Evolutionary conservation across 2,888 invertebrate species (phyloP), one percentile per base, ranked within the genome.

Genomic region (Lysandra coridon): DNA sequence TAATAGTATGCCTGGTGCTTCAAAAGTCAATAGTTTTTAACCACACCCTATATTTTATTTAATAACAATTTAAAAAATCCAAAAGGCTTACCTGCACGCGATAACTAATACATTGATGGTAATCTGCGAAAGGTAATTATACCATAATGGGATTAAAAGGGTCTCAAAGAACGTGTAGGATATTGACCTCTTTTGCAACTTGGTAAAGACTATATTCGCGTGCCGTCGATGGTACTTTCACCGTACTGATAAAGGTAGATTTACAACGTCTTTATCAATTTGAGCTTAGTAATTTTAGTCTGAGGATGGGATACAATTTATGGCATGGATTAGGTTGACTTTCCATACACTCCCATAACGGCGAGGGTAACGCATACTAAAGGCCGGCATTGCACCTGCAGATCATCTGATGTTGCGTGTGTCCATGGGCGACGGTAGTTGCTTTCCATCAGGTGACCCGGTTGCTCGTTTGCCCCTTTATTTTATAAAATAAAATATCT

Each of bases 171-270:
- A 14, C 40, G 2, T 40, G n/a, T 4, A 30, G 5, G 33, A 74
- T n/a, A n/a, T n/a, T 33, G 57, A 57, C 57, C 37, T 53, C 33
- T 53, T 37, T 33, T 57, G 53, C 76, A 33, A 53, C 49, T 3
- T 0, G 1, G 33, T 76, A 53, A 57, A 2, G 76, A 5, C 57
- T 33, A 57, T n/a, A 76, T 76, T 76, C 53, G 33, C 14, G 57
- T 33, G 57, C 33, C 17, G 17, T 62, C 57, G 64, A 79, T 49
- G 30, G 23, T 14, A 79, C 79, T 79, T 79, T 79, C 79, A 49
- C 79, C 73, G 23, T 37, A 73, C 75, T 53, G 75, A 79, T 79
- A 79, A 79, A 75, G 75, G 75, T 33, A 33, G 57, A 75, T 75
- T 75, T 75, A 75, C 75, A n/a, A 14, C 44, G 75, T 12, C 75